Conservation (phyloP, 1,140 invertebrate genomes). For the Thaumetopoea pityocampa region DNA sequence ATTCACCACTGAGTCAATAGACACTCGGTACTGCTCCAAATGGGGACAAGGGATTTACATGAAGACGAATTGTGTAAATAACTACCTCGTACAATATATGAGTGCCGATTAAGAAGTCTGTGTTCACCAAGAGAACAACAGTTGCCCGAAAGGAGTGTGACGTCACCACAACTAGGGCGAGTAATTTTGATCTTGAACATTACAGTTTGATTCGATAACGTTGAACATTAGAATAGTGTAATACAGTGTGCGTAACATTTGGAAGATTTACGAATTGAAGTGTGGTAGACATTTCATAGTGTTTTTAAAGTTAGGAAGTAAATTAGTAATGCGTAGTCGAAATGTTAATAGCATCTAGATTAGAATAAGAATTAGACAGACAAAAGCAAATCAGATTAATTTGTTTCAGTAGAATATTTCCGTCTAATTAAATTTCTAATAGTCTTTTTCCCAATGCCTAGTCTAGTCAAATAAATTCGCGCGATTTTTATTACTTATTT, state of each 20-base stretch:
- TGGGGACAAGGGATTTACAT: constrained; percentile 41
- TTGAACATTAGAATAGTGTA: constrained; percentile 65
- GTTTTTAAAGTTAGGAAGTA: constrained; percentile 30
- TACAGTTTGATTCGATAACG: constrained; percentile 57
- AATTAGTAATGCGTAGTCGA: constrained; percentile 41
- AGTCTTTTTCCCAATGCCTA: constrained; percentile 55
- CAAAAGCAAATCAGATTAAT: constrained; percentile 25
- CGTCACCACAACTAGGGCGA: constrained; percentile 64
- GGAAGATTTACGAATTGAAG: constrained; percentile 35
- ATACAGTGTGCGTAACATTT: constrained; percentile 39
- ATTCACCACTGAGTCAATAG: constrained; percentile 12
- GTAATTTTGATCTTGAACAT: constrained; percentile 66
- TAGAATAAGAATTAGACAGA: constrained; percentile 38
- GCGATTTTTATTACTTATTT: constrained; percentile 43
- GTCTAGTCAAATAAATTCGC: constrained; percentile 44
- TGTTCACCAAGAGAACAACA: constrained; percentile 53
- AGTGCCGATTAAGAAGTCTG: constrained; percentile 23
- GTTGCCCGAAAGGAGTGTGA: constrained; percentile 52
- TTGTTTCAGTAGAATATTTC: constrained; percentile 49
- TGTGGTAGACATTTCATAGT: constrained; percentile 53
- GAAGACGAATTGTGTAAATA: constrained; percentile 16
- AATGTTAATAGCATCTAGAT: constrained; percentile 47
- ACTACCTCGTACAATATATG: constrained; percentile 4
- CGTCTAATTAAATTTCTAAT: constrained; percentile 44
- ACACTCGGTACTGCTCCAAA: constrained; percentile 19